Base-by-base conservation (phyloP, 2,888 invertebrate species). In the Chouioia cunea region DNA sequence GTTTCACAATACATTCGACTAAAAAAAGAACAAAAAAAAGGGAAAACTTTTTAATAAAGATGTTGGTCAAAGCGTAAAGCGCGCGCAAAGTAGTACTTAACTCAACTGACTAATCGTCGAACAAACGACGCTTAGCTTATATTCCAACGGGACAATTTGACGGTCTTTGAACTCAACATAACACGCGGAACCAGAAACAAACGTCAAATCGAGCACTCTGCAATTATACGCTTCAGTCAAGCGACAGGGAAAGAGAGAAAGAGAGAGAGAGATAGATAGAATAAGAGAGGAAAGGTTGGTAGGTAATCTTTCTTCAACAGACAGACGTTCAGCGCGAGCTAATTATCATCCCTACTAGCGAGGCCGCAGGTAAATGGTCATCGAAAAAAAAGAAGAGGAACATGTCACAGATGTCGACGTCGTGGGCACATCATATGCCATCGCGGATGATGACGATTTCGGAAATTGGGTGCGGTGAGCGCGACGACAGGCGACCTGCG, bases 401-500 rank as follows among this genome's bases (percentile, higher is more conserved):
- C 44, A 22, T 54, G 22, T 56, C 50, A 62, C 73, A 75, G 73
- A 75, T 74, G 73, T 70, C 75, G n/a, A n/a, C n/a, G 73, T 59
- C 70, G 70, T 27, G 60, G 15, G 27, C 23, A 16, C 65, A 75
- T 77, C 79, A 79, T 79, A 77, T 79, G 79, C 79, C 60, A 43
- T 54, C 58, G 63, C 57, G 66, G 63, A 68, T 71, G 73, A 74
- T 70, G 73, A 70, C 57, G 70, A 70, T 73, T 60, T 57, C 46
- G 23, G 48, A 60, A 68, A 68, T 60, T 65, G 52, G 20, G 36
- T 23, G 53, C 22, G 43, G 43, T n/a, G 46, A 22, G 44, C 22
- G 71, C 66, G 77, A 78, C 76, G 81, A 78, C 81, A 79, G 79
- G 76, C 80, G 78, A 80, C 74, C 77, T 81, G 81, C 78, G 81